A percentile compares a stretch with the other conserved stretches of the same genome.
Conservation (phyloP, 2,113 vertebrate species). For the Megaceryle torquata region DNA sequence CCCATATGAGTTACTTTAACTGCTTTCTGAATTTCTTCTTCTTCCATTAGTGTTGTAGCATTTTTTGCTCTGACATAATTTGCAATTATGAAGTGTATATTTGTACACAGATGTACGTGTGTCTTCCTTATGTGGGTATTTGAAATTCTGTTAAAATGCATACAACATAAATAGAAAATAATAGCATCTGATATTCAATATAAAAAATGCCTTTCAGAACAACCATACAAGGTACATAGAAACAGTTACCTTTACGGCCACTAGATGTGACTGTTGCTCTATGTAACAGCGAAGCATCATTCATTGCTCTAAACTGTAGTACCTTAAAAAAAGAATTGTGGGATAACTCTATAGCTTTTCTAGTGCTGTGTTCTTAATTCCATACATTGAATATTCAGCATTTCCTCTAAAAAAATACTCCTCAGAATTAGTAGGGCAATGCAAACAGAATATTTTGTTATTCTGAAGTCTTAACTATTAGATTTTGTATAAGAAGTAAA, state of each 20-base stretch:
- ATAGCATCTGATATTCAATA: background rate
- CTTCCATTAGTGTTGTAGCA: background rate
- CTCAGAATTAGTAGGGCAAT: background rate
- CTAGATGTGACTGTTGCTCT: constrained; percentile 48
- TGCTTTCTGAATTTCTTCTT: background rate
- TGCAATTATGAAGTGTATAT: background rate
- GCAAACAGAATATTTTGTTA: background rate
- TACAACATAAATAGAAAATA: background rate
- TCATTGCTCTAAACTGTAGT: background rate
- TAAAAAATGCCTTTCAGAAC: background rate
- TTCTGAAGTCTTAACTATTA: background rate
- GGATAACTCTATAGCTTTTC: background rate
- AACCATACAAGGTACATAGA: background rate
- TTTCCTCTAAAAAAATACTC: background rate
- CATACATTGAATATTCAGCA: background rate
- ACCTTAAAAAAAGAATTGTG: no score
- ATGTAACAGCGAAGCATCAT: background rate
- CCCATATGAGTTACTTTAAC: background rate
- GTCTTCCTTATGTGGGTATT: background rate
- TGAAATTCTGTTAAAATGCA: background rate
- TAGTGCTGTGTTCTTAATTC: background rate
- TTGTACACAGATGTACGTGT: background rate
- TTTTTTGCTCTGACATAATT: background rate
- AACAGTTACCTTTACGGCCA: background rate
- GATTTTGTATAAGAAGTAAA: background rate